Percentiles rank a stretch among this genome's conserved stretches.
Conservation (phyloP, 2,797 vertebrate genomes). For the Phoebastria nigripes region DNA sequence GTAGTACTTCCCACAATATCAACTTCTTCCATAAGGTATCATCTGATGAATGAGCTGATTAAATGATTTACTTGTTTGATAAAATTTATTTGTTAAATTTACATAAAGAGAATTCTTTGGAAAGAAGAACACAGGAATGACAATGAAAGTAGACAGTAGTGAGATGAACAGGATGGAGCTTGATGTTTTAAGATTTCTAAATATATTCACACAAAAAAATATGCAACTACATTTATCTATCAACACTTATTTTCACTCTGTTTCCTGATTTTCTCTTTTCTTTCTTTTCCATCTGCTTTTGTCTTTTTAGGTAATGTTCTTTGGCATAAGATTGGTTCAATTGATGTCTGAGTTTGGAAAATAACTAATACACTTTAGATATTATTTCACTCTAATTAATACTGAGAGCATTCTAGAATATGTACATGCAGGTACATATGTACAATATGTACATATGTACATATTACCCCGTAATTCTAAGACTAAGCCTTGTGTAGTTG, state of each 20-base stretch:
- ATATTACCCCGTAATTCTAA: neutral
- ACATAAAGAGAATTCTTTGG: neutral
- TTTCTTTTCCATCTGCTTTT: neutral
- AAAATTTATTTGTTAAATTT: neutral
- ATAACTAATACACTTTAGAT: neutral
- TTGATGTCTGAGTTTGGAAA: neutral
- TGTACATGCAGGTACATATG: neutral
- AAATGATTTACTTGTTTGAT: neutral
- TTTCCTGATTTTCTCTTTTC: neutral
- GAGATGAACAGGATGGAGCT: neutral
- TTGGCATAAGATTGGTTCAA: neutral
- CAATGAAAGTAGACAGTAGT: neutral
- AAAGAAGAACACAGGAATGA: neutral
- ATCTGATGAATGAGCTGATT: neutral
- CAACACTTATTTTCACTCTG: neutral
- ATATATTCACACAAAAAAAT: neutral
- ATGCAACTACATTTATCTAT: neutral
- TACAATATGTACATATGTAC: neutral
- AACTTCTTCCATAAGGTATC: neutral
- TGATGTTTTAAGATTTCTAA: neutral
- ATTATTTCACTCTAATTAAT: neutral
- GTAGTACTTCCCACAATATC: neutral
- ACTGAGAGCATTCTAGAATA: neutral
- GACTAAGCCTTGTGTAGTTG: neutral
- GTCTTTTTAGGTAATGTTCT: neutral